These are phyloP conservation scores for Venusia cambrica DNA, from an alignment of 2,888 invertebrate genomes.

Conservation along the genomic window DNA sequence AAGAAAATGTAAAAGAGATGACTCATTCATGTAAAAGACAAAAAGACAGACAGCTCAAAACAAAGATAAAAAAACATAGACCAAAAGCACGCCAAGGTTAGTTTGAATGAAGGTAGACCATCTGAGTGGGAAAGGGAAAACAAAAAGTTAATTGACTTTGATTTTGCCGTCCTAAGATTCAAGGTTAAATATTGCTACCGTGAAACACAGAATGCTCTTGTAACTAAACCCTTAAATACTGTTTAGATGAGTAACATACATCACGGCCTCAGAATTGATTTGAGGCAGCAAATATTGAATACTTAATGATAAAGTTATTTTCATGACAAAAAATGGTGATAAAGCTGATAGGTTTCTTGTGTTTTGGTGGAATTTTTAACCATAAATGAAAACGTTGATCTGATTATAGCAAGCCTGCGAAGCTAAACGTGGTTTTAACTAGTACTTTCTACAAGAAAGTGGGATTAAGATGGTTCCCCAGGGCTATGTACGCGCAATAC, in stretches of 20 bases:
- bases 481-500: too few species aligned
- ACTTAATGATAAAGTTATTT: too few species aligned
- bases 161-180: constrained; percentile 27
- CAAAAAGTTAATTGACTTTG: constrained; percentile 33
- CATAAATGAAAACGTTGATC: too few species aligned
- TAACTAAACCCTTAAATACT: constrained; percentile 20
- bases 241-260: constrained; percentile 17
- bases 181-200: constrained; percentile 26
- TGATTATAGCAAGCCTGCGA: too few species aligned
- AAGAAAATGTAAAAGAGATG: constrained; percentile 8
- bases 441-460: constrained; percentile 26
- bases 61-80: constrained; percentile 12
- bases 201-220: constrained; percentile 21
- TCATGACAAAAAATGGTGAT: too few species aligned
- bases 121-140: constrained; percentile 28
- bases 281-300: too few species aligned
- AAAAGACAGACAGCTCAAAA: constrained; percentile 3
- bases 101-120: constrained; percentile 18
- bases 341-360: too few species aligned
- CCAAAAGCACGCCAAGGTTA: constrained; percentile 27
- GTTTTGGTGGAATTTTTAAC: too few species aligned
- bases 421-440: constrained; percentile 6
- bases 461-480: constrained; percentile 11
- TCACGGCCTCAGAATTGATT: too few species aligned
- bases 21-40: constrained; percentile 7